phyloP scores from a whole-genome alignment of 1,140 invertebrate species.

The Papilio aristodemus region DNA sequence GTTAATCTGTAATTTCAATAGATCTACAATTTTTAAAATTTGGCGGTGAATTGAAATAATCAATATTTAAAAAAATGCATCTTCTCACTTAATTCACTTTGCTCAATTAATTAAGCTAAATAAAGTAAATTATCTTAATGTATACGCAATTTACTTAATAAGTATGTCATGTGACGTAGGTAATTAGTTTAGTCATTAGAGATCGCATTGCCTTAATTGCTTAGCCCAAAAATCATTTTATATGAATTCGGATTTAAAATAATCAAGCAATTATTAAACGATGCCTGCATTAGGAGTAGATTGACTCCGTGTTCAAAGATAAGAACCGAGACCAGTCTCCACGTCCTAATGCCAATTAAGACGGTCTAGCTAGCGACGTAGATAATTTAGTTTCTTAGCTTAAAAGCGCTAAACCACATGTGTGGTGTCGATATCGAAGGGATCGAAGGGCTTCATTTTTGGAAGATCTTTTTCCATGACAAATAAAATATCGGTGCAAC shows the following conservation, averaged over 20 bases:
- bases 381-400: slow-evolving; percentile 15
- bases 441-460: too few species aligned
- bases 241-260: not conserved
- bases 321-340: not conserved
- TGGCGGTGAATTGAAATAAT: not conserved
- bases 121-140: not conserved
- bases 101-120: not conserved
- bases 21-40: too few species aligned
- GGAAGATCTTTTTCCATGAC: too few species aligned
- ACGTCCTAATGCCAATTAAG: slow-evolving; percentile 12
- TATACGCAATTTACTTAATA: not conserved
- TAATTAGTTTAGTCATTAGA: not conserved
- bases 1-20: too few species aligned
- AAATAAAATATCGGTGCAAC: too few species aligned
- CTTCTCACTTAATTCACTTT: not conserved
- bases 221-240: not conserved
- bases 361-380: not conserved
- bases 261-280: not conserved
- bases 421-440: not conserved
- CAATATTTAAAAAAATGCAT: not conserved
- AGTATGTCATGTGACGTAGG: not conserved
- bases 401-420: not conserved
- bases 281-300: not conserved
- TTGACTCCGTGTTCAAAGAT: not conserved
- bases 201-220: not conserved